Evolutionary conservation across 1,140 invertebrate genomes (phyloP).

Genomic region (Platyscapa corneri): DNA sequence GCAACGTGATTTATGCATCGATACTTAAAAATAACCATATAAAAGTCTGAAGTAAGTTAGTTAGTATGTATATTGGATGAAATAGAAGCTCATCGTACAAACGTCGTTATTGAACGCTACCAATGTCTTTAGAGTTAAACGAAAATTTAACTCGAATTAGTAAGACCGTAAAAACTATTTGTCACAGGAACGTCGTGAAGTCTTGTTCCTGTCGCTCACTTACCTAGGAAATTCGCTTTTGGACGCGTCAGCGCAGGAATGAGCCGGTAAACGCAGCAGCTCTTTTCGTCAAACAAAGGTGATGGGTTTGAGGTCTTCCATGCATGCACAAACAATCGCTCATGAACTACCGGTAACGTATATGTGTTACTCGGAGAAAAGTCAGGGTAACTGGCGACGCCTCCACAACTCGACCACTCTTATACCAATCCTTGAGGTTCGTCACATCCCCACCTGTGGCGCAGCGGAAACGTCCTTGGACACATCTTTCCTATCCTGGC

Average conservation of each 20-base stretch:
- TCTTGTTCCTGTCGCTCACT: too few relatives aligned
- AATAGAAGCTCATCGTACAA: too few relatives aligned
- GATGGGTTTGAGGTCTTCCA: background rate
- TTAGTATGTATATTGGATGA: too few relatives aligned
- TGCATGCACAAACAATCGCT: constrained; percentile 9
- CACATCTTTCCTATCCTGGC: background rate
- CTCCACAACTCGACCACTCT: constrained; percentile 69
- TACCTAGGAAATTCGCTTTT: background rate
- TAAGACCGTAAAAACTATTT: too few relatives aligned
- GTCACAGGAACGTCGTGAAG: too few relatives aligned
- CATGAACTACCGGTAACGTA: constrained; percentile 57
- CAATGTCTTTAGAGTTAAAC: too few relatives aligned
- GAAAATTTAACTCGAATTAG: too few relatives aligned
- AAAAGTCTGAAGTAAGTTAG: too few relatives aligned
- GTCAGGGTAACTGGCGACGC: constrained; percentile 69
- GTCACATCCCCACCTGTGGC: constrained; percentile 49
- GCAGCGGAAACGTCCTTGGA: background rate
- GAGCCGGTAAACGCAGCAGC: background rate
- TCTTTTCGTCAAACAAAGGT: background rate
- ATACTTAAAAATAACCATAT: too few relatives aligned
- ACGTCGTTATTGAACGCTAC: too few relatives aligned
- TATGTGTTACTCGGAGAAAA: constrained; percentile 63
- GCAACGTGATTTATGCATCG: too few relatives aligned
- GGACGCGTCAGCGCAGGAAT: too few relatives aligned
- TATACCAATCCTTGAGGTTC: constrained; percentile 63